Conservation (phyloP, 2,113 vertebrate genomes). For the Pungitius pungitius region DNA sequence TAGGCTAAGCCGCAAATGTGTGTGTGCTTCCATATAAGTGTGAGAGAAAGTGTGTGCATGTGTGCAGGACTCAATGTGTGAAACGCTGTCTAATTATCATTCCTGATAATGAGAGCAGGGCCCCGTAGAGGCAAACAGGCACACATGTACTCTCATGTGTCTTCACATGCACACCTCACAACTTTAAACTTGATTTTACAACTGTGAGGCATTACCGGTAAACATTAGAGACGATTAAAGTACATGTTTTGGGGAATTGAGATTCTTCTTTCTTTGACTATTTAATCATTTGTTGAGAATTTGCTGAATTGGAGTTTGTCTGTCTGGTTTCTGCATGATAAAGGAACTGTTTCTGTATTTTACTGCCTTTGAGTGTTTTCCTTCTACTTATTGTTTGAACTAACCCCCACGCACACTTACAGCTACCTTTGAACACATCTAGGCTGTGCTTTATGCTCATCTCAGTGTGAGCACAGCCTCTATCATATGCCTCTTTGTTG, state of each 20-base stretch:
- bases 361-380: not conserved
- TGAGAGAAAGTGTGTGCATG: conserved; percentile 28
- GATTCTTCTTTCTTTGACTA: not conserved
- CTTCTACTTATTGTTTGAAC: not conserved
- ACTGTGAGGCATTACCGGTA: conserved; percentile 8
- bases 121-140: conserved; percentile 50
- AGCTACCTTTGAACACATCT: not conserved
- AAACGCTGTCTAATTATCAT: conserved; percentile 66
- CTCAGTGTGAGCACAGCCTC: not conserved
- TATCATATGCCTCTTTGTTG: not conserved
- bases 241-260: not conserved
- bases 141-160: conserved; percentile 15
- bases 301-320: not conserved
- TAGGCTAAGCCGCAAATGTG: conserved; percentile 61
- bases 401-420: not conserved
- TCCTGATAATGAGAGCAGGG: conserved; percentile 51
- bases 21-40: conserved; percentile 31
- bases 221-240: not conserved
- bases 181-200: conserved; percentile 30
- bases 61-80: conserved; percentile 31
- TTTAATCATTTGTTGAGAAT: not conserved
- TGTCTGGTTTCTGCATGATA: not conserved
- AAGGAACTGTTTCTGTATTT: not conserved
- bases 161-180: conserved; percentile 16
- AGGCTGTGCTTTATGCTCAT: not conserved